Conservation (phyloP, 2,113 vertebrate species). For the Pelodiscus sinensis region DNA sequence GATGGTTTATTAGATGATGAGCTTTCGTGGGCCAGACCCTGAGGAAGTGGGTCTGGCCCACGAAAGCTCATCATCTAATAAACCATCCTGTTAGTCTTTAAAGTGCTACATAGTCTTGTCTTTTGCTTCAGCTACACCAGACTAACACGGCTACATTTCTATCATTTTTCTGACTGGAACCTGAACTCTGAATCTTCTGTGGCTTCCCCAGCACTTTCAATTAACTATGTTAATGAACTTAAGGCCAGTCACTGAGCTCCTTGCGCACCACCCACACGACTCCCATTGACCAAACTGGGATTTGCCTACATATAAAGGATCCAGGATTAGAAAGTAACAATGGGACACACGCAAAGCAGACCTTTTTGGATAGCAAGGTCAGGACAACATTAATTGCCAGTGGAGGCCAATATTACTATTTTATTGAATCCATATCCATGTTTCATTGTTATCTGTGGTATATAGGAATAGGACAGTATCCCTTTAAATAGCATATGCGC, state of each 20-base stretch:
- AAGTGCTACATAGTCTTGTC: no score
- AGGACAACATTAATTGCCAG: not conserved
- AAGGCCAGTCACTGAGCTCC: not conserved
- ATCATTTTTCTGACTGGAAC: not conserved
- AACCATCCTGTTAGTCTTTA: no score
- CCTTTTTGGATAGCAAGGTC: not conserved
- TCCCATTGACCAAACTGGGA: fast-evolving
- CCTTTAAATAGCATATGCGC: not conserved
- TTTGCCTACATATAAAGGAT: fast-evolving
- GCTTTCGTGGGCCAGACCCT: no score
- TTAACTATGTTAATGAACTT: fast-evolving
- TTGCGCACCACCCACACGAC: not conserved
- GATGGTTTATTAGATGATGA: no score
- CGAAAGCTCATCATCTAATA: no score
- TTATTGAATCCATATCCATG: not conserved
- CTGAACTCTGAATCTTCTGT: not conserved
- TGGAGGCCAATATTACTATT: not conserved
- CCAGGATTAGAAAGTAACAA: fast-evolving
- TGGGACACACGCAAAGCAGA: not conserved
- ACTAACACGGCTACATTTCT: no score
- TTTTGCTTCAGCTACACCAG: no score
- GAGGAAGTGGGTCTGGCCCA: no score
- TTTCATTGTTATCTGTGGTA: fast-evolving
- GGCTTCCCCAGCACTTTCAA: not conserved
- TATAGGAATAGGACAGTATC: not conserved